Evolutionary conservation across 2,888 invertebrate species (phyloP).

Genomic region (Abrostola triplasia): DNA sequence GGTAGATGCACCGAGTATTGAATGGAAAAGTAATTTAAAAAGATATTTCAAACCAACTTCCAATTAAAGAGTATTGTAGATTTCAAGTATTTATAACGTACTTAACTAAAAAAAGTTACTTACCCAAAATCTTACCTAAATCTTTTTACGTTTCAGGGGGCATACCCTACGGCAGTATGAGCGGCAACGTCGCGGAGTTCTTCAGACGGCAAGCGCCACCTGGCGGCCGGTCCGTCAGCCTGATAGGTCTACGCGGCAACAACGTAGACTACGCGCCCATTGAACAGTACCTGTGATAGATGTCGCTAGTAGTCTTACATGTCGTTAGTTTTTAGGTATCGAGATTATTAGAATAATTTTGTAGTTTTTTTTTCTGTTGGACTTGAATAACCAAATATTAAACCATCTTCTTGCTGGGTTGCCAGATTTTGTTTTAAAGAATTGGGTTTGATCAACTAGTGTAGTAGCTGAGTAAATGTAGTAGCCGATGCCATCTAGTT

Average conservation of each 20-base stretch:
- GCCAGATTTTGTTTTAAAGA: too few relatives aligned
- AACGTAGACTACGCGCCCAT: constrained; percentile 72
- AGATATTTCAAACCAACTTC: too few relatives aligned
- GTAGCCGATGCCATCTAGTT: too few relatives aligned
- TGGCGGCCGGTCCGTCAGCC: constrained; percentile 61
- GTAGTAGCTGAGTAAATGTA: too few relatives aligned
- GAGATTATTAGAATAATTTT: not conserved
- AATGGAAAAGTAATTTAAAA: too few relatives aligned
- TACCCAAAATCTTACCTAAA: not conserved
- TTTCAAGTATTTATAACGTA: too few relatives aligned
- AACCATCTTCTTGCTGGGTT: too few relatives aligned
- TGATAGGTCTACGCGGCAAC: constrained; percentile 44
- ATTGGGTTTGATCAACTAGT: too few relatives aligned
- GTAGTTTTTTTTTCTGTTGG: not conserved
- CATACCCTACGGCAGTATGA: constrained; percentile 90
- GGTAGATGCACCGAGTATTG: too few relatives aligned
- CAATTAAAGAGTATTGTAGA: too few relatives aligned
- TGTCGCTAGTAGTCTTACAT: constrained; percentile 55
- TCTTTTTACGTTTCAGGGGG: constrained; percentile 81
- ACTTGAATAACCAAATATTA: too few relatives aligned
- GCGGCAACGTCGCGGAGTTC: constrained; percentile 87
- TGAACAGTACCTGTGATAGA: constrained; percentile 76
- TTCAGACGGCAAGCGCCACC: constrained; percentile 72
- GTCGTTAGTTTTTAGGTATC: not conserved
- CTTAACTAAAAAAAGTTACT: too few relatives aligned